Base-by-base conservation (phyloP, 2,888 invertebrate species). In the Ophion costatus region DNA sequence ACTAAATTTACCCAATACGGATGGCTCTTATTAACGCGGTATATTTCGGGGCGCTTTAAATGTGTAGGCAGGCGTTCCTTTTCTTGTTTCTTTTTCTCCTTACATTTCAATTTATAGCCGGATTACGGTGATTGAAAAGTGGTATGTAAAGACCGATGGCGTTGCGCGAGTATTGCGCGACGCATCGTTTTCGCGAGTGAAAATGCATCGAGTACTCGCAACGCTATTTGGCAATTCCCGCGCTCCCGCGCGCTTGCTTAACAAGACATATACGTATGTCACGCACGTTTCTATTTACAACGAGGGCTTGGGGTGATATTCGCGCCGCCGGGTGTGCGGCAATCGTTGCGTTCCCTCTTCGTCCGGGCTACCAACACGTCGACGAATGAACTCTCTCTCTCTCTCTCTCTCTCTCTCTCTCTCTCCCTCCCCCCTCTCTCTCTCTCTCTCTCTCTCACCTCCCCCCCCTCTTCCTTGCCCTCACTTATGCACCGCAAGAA, bases 241-340 rank as follows among this genome's bases (percentile, higher is more conserved):
- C 38, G 38, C 38, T 5, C 38, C 38, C 38, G 38, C 38, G 38
- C 38, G 78, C 75, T 80, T 80, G 75, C 80, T 75, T 70, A 83
- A 83, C 74, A 45, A 83, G 78, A 74, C 69, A 63, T 79, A 45
- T 74, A 42, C 74, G 78, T 74, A 79, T 74, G 82, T 83, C 82
- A 83, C 78, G 82, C 82, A 79, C 78, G 74, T 78, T 79, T 63
- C 82, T 77, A 71, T 82, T 71, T 82, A 71, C 70, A 75, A 83
- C 74, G 74, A 63, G 63, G 74, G 69, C 74, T 69, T 51, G 80
- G 74, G 51, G 64, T 33, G 74, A 75, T 80, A 80, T 80, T 80
- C 57, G 22, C 69, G 70, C 61, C 57, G 78, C 77, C 78, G 82
- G 77, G 67, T 82, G 74, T 79, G 73, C 69, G 51, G 78, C 82